These are phyloP conservation scores for Poecilus cupreus DNA, from an alignment of 2,888 invertebrate species.

Conservation along the genomic window DNA sequence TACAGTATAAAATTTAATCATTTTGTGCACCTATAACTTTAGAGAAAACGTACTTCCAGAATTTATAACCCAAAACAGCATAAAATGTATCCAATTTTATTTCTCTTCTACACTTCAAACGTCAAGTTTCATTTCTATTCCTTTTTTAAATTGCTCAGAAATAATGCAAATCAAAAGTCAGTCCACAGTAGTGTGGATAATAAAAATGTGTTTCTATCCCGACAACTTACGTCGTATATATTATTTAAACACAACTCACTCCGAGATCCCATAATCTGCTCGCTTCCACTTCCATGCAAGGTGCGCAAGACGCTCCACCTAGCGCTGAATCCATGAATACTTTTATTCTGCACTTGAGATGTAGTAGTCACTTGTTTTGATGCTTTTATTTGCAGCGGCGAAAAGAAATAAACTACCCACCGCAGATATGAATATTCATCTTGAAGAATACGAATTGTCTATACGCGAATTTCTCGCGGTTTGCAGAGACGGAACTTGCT, in stretches of 20 bases:
- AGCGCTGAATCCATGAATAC: neutral
- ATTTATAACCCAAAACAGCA: neutral
- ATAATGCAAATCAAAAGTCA: conserved; percentile 18
- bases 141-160: conserved; percentile 10
- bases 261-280: neutral
- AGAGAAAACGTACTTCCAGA: too few species aligned
- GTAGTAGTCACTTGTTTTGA: neutral
- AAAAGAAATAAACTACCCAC: neutral
- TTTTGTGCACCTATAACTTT: too few species aligned
- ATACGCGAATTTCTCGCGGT: too few species aligned
- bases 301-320: neutral
- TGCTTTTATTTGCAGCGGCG: neutral
- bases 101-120: neutral
- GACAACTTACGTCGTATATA: conserved; percentile 22
- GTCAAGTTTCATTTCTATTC: neutral
- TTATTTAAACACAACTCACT: conserved; percentile 18
- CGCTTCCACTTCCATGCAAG: neutral
- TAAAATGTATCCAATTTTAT: conserved; percentile 14
- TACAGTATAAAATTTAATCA: too few species aligned
- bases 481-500: too few species aligned
- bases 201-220: neutral
- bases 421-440: neutral
- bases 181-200: neutral
- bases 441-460: neutral
- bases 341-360: neutral